Percentiles rank a stretch among this genome's conserved stretches.
Conservation (phyloP, 2,113 vertebrate genomes). For the Apodemus speciosus region DNA sequence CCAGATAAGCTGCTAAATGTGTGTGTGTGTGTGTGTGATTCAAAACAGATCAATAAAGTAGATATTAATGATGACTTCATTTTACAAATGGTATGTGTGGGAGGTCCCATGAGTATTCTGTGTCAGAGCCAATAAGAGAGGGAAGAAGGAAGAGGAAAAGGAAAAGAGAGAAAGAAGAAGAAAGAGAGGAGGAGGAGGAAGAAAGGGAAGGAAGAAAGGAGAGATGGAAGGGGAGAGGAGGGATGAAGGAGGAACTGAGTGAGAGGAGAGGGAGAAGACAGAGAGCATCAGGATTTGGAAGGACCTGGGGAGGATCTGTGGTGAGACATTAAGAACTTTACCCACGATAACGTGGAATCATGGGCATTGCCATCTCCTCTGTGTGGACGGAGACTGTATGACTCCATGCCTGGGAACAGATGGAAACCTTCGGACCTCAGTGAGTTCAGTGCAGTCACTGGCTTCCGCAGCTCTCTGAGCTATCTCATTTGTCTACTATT, state of each 20-base stretch:
- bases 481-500: background rate
- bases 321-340: background rate
- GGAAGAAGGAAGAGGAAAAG: background rate
- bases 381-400: background rate
- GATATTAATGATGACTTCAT: background rate
- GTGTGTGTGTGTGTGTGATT: background rate
- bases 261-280: background rate
- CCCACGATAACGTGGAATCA: background rate
- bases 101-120: background rate
- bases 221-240: background rate
- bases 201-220: background rate
- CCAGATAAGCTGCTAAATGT: background rate
- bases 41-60: background rate
- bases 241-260: background rate
- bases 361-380: background rate
- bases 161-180: no score
- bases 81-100: background rate
- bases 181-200: background rate
- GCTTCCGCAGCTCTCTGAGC: background rate
- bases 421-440: background rate
- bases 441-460: background rate
- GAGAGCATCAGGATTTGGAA: background rate
- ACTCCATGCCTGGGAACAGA: rapidly evolving
- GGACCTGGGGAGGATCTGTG: background rate
- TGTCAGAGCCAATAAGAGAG: background rate